phyloP scores from a whole-genome alignment of 2,113 vertebrate species.

The Pseudolaguvia tuberculata region DNA sequence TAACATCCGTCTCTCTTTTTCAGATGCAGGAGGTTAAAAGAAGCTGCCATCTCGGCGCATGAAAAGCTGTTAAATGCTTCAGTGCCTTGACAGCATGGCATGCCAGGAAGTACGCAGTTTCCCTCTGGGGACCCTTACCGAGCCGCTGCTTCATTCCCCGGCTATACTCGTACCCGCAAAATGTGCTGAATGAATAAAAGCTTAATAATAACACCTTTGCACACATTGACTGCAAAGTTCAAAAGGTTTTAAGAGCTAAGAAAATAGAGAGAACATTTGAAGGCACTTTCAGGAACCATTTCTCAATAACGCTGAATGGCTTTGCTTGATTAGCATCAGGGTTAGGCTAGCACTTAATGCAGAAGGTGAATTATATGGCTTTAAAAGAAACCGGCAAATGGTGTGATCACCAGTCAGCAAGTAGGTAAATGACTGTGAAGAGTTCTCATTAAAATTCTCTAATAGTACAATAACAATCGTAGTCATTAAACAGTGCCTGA shows the following conservation, averaged over 20 bases:
- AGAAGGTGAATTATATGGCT: background rate
- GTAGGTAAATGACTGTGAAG: constrained; percentile 21
- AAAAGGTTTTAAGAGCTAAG: constrained; percentile 13
- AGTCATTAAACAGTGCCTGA: constrained; percentile 32
- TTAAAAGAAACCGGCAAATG: constrained; percentile 4
- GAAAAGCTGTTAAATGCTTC: constrained; percentile 75
- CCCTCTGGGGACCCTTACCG: constrained; percentile 54
- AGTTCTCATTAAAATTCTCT: constrained; percentile 38
- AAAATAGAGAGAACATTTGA: background rate
- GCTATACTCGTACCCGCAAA: constrained; percentile 58
- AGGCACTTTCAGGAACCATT: background rate
- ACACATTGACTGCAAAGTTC: constrained; percentile 19
- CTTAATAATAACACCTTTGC: constrained; percentile 26
- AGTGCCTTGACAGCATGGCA: constrained; percentile 74
- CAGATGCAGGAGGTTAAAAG: constrained; percentile 67
- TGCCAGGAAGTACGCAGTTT: constrained; percentile 66
- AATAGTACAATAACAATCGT: constrained; percentile 37
- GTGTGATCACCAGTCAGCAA: constrained; percentile 26
- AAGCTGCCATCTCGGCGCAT: constrained; percentile 61
- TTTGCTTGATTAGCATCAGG: background rate
- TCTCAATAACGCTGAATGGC: background rate
- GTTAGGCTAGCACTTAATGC: constrained; percentile 1
- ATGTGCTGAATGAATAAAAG: constrained; percentile 37
- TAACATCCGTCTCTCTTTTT: constrained; percentile 64
- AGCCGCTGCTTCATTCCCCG: constrained; percentile 49